These are phyloP conservation scores for Phyllotis vaccarum DNA, from an alignment of 2,797 vertebrate species.

Conservation along the genomic window DNA sequence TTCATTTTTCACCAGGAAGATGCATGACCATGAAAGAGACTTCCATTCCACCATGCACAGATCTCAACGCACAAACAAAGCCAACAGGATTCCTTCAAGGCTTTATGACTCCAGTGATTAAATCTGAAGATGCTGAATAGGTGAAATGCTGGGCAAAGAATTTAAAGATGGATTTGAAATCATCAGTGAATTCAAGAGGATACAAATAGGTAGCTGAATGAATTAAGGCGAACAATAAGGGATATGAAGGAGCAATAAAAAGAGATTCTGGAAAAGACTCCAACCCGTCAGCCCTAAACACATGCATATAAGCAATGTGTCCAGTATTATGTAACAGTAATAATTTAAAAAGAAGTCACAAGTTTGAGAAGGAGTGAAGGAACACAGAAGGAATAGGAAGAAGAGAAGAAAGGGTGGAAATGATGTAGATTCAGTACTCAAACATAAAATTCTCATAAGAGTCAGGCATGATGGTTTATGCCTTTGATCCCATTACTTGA, in stretches of 20 bases:
- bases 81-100: not conserved
- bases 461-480: not conserved
- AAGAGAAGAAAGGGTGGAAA: not conserved
- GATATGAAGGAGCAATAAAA: not conserved
- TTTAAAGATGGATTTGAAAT: not conserved
- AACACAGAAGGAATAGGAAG: not conserved
- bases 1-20: not conserved
- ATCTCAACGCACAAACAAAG: not conserved
- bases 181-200: not conserved
- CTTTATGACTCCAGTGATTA: not conserved
- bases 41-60: not conserved
- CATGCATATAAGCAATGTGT: not conserved
- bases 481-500: not conserved
- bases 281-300: not conserved
- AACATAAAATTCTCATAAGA: not conserved
- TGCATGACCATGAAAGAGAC: not conserved
- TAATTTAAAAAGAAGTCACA: not conserved
- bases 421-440: not conserved
- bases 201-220: not conserved
- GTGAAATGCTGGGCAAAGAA: not conserved
- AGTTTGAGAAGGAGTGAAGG: not conserved
- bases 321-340: not conserved
- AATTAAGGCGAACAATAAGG: not conserved
- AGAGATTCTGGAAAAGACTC: not conserved
- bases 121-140: not conserved